A percentile compares a stretch with the other conserved stretches of the same genome.
Evolutionary conservation across 2,888 invertebrate species (phyloP).

Genomic region (Octodonta nipae): DNA sequence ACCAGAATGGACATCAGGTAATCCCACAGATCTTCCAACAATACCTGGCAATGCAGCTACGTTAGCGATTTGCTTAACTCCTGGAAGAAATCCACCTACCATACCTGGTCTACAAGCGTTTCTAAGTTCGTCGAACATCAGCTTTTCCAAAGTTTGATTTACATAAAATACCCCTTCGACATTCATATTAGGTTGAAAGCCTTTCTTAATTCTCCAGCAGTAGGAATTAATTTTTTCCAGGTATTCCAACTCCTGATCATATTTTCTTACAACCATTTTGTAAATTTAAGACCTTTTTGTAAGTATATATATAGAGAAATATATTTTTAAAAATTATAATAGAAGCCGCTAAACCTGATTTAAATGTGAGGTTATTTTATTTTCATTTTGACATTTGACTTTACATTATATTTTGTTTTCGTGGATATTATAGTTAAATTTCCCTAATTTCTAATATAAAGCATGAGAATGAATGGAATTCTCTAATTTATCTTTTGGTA

Average conservation of each 20-base stretch:
- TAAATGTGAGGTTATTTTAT: too few species aligned
- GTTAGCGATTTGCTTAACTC: constrained; percentile 97
- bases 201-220: constrained; percentile 91
- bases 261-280: constrained; percentile 81
- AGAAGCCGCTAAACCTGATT: too few species aligned
- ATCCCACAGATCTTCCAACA: constrained; percentile 80
- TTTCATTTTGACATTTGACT: too few species aligned
- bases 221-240: constrained; percentile 75
- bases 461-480: too few species aligned
- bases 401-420: too few species aligned
- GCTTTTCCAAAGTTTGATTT: constrained; percentile 74
- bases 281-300: too few species aligned
- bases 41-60: constrained; percentile 97
- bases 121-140: constrained; percentile 93
- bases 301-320: too few species aligned
- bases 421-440: too few species aligned
- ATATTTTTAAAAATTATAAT: too few species aligned
- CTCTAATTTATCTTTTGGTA: too few species aligned
- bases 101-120: constrained; percentile 81
- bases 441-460: too few species aligned
- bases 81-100: constrained; percentile 93
- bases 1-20: constrained; percentile 95
- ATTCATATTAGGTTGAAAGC: constrained; percentile 98
- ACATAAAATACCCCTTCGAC: constrained; percentile 97
- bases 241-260: constrained; percentile 85